Evolutionary conservation across 2,113 vertebrate species (phyloP), one percentile per base, ranked within the genome.

Genomic region (Hemibagrus wyckioides): DNA sequence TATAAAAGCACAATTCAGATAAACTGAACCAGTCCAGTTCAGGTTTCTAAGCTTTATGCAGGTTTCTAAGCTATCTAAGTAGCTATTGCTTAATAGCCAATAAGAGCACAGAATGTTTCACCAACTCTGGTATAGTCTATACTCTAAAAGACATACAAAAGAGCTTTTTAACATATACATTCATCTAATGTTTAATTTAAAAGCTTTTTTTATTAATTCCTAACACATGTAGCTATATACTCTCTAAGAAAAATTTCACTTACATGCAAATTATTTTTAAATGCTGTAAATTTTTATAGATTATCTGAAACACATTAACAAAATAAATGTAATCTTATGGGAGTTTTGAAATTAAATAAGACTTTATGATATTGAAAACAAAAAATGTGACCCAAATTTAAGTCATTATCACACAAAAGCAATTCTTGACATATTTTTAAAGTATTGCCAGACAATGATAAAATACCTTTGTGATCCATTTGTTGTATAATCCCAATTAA

Each of bases 401-500:
- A 69, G 17, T 65, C 23, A 69, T 19, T 17, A n/a, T 52, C 48
- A 52, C 39, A 50, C 10, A 76, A 11, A 14, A 8, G 19, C 28
- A 19, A 33, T 56, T 15, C 21, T 69, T 83, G 19, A 50, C 14
- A 36, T 61, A 59, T 3, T 63, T 48, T 25, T 10, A 21, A 56
- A 39, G 14, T 57, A 48, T 25, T 41, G 1, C 33, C 17, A 76
- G 25, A 76, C n/a, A 69, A 33, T 36, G 33, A 75, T 57, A 6
- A 41, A 44, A 63, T 93, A 90, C 90, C 89, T 91, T 77, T 82
- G 80, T 14, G 84, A 52, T 83, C 82, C 91, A 80, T 81, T 76
- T 82, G 80, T 36, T 65, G 84, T 89, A 90, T 96, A 96, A 84
- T 92, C 91, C 95, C 95, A 96, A 86, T 95, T 82, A 36, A 94